phyloP scores from a whole-genome alignment of 2,888 invertebrate species.

The Tiliacea citrago region DNA sequence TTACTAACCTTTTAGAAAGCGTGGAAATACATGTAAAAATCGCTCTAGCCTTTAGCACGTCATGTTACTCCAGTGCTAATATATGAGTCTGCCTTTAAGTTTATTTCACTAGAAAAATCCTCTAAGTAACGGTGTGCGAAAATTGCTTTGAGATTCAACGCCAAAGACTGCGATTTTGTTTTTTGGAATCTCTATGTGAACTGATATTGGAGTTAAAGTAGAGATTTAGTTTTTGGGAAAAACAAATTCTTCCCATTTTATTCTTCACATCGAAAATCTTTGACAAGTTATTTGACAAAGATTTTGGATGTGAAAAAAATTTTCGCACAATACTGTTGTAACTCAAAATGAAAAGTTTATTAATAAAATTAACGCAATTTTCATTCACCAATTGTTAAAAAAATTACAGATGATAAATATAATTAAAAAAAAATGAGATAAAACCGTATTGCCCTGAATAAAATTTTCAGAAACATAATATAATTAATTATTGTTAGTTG shows the following conservation, averaged over 20 bases:
- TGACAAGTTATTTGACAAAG: not conserved
- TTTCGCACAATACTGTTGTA: too few relatives aligned
- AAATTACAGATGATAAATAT: too few relatives aligned
- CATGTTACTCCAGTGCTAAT: conserved; percentile 36
- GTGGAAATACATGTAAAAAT: conserved; percentile 57
- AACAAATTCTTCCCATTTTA: too few relatives aligned
- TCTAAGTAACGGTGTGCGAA: conserved; percentile 47
- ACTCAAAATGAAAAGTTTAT: too few relatives aligned
- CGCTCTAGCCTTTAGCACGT: conserved; percentile 44
- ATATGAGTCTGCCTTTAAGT: conserved; percentile 34
- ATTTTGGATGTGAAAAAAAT: not conserved
- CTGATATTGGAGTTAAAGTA: conserved; percentile 2
- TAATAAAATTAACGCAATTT: too few relatives aligned
- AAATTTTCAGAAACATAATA: too few relatives aligned
- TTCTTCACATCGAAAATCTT: too few relatives aligned
- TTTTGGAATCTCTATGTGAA: conserved; percentile 30
- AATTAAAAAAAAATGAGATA: too few relatives aligned
- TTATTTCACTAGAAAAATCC: conserved; percentile 50
- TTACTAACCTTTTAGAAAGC: conserved; percentile 38
- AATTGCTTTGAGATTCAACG: conserved; percentile 49
- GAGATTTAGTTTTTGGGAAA: conserved; percentile 1
- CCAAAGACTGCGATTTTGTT: conserved; percentile 48
- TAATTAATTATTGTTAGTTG: too few relatives aligned
- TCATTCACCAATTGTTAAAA: too few relatives aligned
- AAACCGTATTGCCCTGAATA: too few relatives aligned